Base-by-base conservation (phyloP, 2,113 vertebrate species). In the Thalassoma bifasciatum region DNA sequence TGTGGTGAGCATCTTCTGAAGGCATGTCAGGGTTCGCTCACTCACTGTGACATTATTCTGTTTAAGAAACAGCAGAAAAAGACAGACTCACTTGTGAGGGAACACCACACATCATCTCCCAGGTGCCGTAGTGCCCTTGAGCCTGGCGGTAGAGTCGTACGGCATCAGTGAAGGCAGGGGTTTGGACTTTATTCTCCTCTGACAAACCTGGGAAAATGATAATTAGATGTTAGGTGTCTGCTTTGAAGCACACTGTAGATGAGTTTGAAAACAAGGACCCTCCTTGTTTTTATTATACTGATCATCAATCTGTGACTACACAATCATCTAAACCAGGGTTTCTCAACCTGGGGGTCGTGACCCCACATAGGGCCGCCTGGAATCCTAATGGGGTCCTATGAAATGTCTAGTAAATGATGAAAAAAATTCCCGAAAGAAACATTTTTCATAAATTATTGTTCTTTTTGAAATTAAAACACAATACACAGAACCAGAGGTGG, bases 91-190 rank as follows among this genome's bases (percentile, higher is more conserved):
- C 98, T 96, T 98, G 97, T 54, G 91, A 89, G 37, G 96, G 94
- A 0, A 86, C 93, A 0, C 98, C 98, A 4, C 97, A 97, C 61
- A 98, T 95, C 98, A 99, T 96, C 75, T 99, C 98, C 98, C 98
- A 99, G 64, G 97, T 99, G 86, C 97, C 97, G 0, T 95, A 99
- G 62, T 96, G 93, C 57, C 96, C 95, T 75, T 92, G 93, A 0
- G 92, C 82, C 91, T 99, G 97, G 13, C 98, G 96, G 84, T 96
- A 96, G 84, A 97, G 95, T 72, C 97, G 94, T 30, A 99, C 92
- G 3, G 97, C 94, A 0, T 96, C 96, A 0, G 97, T 98, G 88
- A 99, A 99, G 0, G 97, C 96, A 0, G 96, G 96, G 0, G 95
- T 96, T 88, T 98, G 96, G 66, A 99, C 95, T 21, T 91, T 95